These are phyloP conservation scores for Stichodactyla mertensii DNA, from an alignment of 64 coral and sea anemone species.

Conservation along the genomic window DNA sequence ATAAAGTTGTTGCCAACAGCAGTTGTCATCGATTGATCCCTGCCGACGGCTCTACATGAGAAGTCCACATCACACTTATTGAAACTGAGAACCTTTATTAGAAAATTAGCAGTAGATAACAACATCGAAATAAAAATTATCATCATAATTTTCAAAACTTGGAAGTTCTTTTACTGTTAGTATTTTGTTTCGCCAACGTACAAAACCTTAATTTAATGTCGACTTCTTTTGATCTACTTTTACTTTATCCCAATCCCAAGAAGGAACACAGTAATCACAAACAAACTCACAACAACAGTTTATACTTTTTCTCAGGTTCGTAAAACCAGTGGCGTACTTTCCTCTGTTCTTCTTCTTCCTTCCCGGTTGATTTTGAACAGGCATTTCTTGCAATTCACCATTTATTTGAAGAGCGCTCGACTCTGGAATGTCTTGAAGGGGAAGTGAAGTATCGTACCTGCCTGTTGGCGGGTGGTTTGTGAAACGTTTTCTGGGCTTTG, in stretches of 20 bases:
- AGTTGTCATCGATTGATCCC: too few relatives aligned
- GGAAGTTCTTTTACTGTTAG: too few relatives aligned
- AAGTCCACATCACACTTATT: too few relatives aligned
- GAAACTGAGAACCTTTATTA: too few relatives aligned
- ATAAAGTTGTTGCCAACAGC: too few relatives aligned
- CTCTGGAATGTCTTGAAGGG: background rate
- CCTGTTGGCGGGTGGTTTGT: background rate
- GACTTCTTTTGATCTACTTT: background rate
- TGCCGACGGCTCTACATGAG: too few relatives aligned
- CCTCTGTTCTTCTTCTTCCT: background rate
- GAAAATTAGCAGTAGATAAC: too few relatives aligned
- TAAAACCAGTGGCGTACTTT: conserved; percentile 2
- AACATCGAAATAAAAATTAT: too few relatives aligned
- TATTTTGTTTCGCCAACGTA: too few relatives aligned
- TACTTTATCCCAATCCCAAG: conserved; percentile 15
- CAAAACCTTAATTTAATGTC: background rate
- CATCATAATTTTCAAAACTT: too few relatives aligned
- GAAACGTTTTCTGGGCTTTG: background rate
- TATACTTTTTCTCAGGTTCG: conserved; percentile 1
- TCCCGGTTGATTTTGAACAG: background rate
- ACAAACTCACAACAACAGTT: conserved; percentile 2
- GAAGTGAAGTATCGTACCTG: background rate
- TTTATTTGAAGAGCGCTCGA: background rate
- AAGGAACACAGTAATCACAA: background rate
- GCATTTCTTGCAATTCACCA: background rate